A percentile compares a stretch with the other conserved stretches of the same genome.
These are phyloP conservation scores for Xanthorhoe designata DNA, from an alignment of 2,888 invertebrate species.

Conservation along the genomic window DNA sequence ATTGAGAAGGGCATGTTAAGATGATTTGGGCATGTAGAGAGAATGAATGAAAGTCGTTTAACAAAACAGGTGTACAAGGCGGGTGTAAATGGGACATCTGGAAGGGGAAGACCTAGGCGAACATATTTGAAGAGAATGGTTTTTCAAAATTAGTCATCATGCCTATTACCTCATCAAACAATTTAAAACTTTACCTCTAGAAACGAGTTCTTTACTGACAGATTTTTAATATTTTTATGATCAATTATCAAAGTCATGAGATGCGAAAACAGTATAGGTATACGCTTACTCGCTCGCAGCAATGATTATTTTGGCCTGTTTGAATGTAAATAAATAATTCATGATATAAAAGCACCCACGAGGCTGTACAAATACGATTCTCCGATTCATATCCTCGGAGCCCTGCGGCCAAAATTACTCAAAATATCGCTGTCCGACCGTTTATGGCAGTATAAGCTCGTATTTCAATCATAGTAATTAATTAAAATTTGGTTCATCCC, in stretches of 20 bases:
- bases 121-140: too few species aligned
- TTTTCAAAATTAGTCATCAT: too few species aligned
- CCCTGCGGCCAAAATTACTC: slow-evolving; percentile 37
- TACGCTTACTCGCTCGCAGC: slow-evolving; percentile 20
- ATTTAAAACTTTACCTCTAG: too few species aligned
- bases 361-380: slow-evolving; percentile 38
- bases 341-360: slow-evolving; percentile 46
- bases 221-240: too few species aligned
- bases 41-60: too few species aligned
- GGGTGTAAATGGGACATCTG: too few species aligned
- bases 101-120: too few species aligned
- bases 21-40: too few species aligned
- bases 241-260: background rate
- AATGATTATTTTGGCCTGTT: slow-evolving; percentile 41
- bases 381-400: slow-evolving; percentile 31
- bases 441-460: slow-evolving; percentile 36
- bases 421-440: slow-evolving; percentile 37
- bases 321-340: slow-evolving; percentile 50
- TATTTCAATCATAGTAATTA: slow-evolving; percentile 44
- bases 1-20: too few species aligned
- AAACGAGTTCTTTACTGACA: too few species aligned
- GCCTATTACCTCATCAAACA: too few species aligned
- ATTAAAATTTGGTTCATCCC: slow-evolving; percentile 37
- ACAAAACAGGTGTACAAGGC: too few species aligned
- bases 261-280: slow-evolving; percentile 10